Evolutionary conservation across 2,797 vertebrate genomes (phyloP), one percentile per base, ranked within the genome.

Genomic region (Enteromius afrohamiltoni): DNA sequence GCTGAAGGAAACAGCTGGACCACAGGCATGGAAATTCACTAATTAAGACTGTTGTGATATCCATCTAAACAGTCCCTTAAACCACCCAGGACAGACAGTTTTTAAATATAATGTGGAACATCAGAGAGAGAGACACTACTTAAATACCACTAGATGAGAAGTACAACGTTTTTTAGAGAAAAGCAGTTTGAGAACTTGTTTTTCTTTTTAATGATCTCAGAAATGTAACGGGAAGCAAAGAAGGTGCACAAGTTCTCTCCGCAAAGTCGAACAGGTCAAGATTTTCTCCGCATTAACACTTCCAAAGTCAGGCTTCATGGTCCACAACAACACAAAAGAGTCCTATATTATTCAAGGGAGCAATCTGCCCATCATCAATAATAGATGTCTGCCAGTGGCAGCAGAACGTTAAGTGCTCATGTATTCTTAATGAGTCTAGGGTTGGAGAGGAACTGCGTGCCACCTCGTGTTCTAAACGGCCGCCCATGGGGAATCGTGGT

Each of bases 291-390:
- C 65, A 77, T 74, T 16, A 64, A 65, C 69, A 75, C 77, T 71
- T 62, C 42, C 53, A 51, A 80, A 75, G 60, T 70, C 55, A 17
- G 55, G 17, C 70, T 84, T 75, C 62, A 68, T 23, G 64, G 78
- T 74, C 82, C 62, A 26, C 60, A 68, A 23, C 42, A 68, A 86
- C 53, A 87, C 62, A 75, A 85, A 87, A 47, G 26, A 42, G 6
- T 3, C 14, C 67, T 87, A 82, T 77, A 89, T 88, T 87, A 88
- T 87, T 88, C 64, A 89, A 82, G 47, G 42, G 62, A 83, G 64
- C 86, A 87, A 90, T 88, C 88, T 88, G 71, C 75, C 73, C 16
- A 34, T 47, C 65, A 89, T 92, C 85, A 87, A 87, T 89, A 87
- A 91, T 86, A 87, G 60, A 91, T 88, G 68, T 31, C 34, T 60